Percentiles rank a stretch among this genome's conserved stretches.
phyloP scores from a whole-genome alignment of 2,888 invertebrate species.

The Stegophylla sp. region DNA sequence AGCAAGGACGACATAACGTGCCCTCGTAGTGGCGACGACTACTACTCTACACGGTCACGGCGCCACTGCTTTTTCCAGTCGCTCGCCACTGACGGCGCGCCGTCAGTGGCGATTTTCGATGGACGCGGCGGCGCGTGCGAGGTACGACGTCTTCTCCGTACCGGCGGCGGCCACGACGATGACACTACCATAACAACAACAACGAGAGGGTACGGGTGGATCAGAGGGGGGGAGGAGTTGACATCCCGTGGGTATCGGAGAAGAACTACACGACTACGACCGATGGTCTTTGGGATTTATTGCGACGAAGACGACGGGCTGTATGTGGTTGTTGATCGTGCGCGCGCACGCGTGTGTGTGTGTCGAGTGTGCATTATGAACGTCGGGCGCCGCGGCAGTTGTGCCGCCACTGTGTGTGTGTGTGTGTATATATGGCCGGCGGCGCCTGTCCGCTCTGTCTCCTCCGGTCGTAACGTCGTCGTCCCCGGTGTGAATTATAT shows the following conservation, averaged over 20 bases:
- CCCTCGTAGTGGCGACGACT: neutral
- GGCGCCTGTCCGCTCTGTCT: conserved; percentile 56
- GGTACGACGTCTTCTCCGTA: neutral
- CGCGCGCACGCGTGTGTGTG: neutral
- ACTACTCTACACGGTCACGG: neutral
- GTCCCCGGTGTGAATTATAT: neutral
- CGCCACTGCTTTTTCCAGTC: neutral
- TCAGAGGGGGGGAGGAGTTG: neutral
- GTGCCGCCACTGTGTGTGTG: conserved; percentile 1
- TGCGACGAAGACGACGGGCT: conserved; percentile 1
- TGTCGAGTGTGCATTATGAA: conserved; percentile 14
- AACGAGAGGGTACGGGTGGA: neutral
- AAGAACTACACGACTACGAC: neutral
- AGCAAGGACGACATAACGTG: neutral
- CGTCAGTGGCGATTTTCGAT: conserved; percentile 34
- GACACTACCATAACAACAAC: neutral
- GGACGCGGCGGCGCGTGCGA: conserved; percentile 4
- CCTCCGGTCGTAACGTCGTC: conserved; percentile 33
- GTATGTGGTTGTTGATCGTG: neutral
- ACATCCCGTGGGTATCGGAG: neutral
- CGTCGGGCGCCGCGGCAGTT: conserved; percentile 42
- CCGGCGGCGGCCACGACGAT: neutral
- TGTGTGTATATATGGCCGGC: conserved; percentile 33
- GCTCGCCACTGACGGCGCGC: neutral
- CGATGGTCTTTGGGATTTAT: conserved; percentile 42